Conservation (phyloP, 2,888 invertebrate species). For the Rutpela maculata region DNA sequence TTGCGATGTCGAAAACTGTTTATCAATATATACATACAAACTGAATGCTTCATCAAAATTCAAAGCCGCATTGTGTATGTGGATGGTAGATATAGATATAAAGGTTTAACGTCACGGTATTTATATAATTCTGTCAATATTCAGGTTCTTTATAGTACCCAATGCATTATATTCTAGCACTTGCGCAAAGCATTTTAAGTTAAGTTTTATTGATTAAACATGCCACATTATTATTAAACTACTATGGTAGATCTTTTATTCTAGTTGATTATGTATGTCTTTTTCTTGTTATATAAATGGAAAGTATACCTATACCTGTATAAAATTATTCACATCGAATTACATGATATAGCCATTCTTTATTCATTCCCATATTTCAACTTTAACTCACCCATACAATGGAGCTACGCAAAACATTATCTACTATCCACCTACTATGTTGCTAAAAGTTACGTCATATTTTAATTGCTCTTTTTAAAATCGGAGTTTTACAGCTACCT, state of each 20-base stretch:
- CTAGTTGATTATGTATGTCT: background rate
- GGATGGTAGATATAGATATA: background rate
- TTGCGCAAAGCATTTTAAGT: slow-evolving; percentile 3
- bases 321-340: no score
- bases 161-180: background rate
- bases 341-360: no score
- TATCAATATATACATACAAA: slow-evolving; percentile 2
- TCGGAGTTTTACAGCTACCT: no score
- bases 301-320: no score
- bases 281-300: no score
- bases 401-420: no score
- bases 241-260: background rate
- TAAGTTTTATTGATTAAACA: background rate
- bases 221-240: background rate
- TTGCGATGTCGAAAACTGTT: background rate
- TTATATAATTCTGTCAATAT: slow-evolving; percentile 1
- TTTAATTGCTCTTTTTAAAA: no score
- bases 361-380: no score
- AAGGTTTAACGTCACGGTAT: background rate
- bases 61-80: slow-evolving; percentile 2
- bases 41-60: background rate
- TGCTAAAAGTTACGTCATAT: no score
- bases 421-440: no score
- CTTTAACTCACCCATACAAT: no score
- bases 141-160: background rate